Evolutionary conservation across 1,140 invertebrate species (phyloP).

Genomic region (Conus betulinus): DNA sequence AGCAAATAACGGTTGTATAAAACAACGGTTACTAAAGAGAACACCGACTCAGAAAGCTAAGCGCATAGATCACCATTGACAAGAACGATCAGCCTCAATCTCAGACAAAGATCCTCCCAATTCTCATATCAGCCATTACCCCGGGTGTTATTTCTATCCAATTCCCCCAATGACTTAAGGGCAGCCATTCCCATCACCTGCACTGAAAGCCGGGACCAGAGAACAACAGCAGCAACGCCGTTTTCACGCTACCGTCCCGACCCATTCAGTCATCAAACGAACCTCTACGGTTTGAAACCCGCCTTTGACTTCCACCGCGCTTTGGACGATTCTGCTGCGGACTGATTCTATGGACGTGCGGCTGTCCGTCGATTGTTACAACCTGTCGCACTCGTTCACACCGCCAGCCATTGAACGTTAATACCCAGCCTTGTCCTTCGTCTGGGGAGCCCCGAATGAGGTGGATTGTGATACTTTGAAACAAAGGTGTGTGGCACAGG

Average conservation of each 20-base stretch:
- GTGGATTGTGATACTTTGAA: no score
- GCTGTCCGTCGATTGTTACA: not conserved
- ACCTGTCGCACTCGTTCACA: constrained; percentile 1
- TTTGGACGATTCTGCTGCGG: not conserved
- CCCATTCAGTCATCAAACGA: not conserved
- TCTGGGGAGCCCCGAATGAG: no score
- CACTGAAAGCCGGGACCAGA: not conserved
- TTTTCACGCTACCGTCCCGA: not conserved
- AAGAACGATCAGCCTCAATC: not conserved
- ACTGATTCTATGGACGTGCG: not conserved
- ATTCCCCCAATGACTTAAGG: not conserved
- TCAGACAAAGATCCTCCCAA: not conserved
- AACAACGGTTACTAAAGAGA: not conserved
- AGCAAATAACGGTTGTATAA: not conserved
- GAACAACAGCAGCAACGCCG: not conserved
- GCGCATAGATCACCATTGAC: not conserved
- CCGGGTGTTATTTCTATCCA: not conserved
- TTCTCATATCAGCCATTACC: not conserved
- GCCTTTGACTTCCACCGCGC: not conserved
- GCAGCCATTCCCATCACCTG: not conserved
- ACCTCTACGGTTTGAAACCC: not conserved
- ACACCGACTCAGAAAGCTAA: not conserved
- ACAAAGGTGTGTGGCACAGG: no score
- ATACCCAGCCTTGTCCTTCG: not conserved
- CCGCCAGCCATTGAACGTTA: not conserved